phyloP scores from a whole-genome alignment of 2,113 vertebrate species.

The Manacus vitellinus region DNA sequence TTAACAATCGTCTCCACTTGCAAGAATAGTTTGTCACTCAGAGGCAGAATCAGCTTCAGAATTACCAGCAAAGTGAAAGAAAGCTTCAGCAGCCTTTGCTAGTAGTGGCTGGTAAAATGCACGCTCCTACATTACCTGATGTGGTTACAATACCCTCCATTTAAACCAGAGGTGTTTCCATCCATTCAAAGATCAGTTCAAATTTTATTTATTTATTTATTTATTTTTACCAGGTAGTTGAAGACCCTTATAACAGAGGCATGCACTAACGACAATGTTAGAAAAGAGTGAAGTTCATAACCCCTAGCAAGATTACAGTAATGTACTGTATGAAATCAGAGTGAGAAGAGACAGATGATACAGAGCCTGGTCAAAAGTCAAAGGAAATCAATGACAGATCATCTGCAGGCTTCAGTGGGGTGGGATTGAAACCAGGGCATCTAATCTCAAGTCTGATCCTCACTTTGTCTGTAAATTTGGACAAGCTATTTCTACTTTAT shows the following conservation, averaged over 20 bases:
- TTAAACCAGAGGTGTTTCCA: neutral
- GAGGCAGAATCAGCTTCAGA: neutral
- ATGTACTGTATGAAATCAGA: neutral
- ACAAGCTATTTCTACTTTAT: neutral
- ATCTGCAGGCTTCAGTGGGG: neutral
- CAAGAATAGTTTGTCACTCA: neutral
- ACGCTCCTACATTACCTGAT: neutral
- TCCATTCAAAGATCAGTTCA: neutral
- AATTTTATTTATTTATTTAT: neutral
- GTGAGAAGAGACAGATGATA: neutral
- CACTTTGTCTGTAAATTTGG: neutral
- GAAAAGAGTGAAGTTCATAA: neutral
- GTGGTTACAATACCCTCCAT: neutral
- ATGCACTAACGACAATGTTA: neutral
- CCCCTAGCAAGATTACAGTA: neutral
- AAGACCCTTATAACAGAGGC: neutral
- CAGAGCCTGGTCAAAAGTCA: neutral
- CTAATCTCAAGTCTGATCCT: neutral
- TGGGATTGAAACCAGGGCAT: neutral
- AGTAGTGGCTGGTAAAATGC: neutral
- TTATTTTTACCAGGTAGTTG: neutral
- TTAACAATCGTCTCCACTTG: neutral
- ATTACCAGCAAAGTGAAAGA: neutral
- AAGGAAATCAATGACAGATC: conserved; percentile 2
- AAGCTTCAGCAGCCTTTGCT: neutral